Conservation (phyloP, 2,113 vertebrate genomes). For the Sminthopsis crassicaudata region DNA sequence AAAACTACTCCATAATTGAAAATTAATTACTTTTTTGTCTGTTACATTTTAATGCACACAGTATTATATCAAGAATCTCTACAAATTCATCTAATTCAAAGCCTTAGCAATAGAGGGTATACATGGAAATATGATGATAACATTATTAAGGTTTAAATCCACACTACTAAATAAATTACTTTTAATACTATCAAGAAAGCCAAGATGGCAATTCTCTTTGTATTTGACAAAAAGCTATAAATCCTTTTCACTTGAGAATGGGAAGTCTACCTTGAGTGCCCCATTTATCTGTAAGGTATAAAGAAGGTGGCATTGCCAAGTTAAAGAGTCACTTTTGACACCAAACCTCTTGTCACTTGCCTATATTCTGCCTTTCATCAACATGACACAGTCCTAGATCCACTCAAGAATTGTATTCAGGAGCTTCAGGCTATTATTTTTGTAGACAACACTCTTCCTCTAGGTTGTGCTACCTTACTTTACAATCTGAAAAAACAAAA, state of each 20-base stretch:
- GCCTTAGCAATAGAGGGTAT: not conserved
- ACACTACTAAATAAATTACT: not conserved
- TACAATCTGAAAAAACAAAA: not conserved
- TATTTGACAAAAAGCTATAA: not conserved
- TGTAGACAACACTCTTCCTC: not conserved
- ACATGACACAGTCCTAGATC: not conserved
- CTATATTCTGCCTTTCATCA: not conserved
- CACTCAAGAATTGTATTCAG: not conserved
- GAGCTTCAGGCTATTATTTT: not conserved
- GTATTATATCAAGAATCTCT: conserved; percentile 20
- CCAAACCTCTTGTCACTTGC: not conserved
- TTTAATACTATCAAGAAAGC: not conserved
- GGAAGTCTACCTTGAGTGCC: not conserved
- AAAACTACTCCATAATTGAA: conserved; percentile 65
- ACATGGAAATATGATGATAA: not conserved
- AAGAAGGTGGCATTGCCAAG: not conserved
- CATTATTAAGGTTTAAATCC: not conserved
- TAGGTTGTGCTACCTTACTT: not conserved
- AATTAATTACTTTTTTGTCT: conserved; percentile 58
- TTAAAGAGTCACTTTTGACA: not conserved
- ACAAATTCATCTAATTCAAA: not conserved
- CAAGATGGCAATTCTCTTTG: not conserved
- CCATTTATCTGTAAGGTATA: not conserved
- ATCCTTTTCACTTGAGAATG: not conserved
- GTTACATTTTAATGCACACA: conserved; percentile 62